These are phyloP conservation scores for Diachasmimorpha longicaudata DNA, from an alignment of 1,140 invertebrate species.

Conservation along the genomic window DNA sequence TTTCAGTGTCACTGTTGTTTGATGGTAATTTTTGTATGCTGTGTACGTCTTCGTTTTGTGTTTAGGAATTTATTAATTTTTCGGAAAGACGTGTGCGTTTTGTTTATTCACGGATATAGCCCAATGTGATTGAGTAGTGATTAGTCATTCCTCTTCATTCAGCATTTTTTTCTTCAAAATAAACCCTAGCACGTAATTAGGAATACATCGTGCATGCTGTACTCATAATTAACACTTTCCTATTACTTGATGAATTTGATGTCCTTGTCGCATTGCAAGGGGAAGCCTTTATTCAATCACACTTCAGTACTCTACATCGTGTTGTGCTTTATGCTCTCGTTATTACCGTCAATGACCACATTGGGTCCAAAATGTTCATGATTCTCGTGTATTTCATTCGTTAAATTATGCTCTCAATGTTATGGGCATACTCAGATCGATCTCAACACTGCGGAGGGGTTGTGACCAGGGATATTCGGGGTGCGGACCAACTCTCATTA, in stretches of 20 bases:
- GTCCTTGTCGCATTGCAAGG: conserved; percentile 11
- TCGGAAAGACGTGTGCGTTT: neutral
- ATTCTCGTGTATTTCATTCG: no score
- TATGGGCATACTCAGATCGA: conserved; percentile 23
- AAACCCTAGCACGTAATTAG: no score
- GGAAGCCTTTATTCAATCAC: neutral
- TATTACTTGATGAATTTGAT: neutral
- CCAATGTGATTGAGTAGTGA: neutral
- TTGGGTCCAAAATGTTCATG: no score
- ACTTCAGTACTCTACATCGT: neutral
- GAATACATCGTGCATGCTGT: no score
- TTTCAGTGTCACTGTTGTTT: conserved; percentile 28
- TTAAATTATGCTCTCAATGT: conserved; percentile 31
- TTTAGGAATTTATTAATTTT: conserved; percentile 5
- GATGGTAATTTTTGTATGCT: conserved; percentile 22
- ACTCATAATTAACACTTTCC: no score
- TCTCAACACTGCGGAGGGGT: conserved; percentile 27
- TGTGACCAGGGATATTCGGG: conserved; percentile 26
- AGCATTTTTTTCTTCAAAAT: no score
- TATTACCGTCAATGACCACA: no score
- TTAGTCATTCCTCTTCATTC: no score
- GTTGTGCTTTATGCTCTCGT: neutral
- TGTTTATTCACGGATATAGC: neutral
- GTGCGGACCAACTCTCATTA: conserved; percentile 21
- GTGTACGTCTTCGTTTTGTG: conserved; percentile 7